Base-by-base conservation (phyloP, 2,113 vertebrate species). In the Atrichornis clamosus region DNA sequence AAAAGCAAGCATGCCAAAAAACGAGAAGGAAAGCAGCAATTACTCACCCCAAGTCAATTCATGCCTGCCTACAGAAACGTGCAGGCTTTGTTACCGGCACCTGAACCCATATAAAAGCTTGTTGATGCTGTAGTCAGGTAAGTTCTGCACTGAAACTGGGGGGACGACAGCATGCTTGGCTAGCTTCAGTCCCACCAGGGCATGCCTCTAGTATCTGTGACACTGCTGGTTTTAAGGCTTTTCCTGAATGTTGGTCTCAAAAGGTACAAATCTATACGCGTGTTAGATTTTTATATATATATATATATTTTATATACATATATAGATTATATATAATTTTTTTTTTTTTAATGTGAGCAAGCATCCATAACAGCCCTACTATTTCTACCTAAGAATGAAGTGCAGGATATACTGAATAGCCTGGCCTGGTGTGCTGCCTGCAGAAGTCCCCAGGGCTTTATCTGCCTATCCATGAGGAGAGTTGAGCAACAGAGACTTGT, bases 391-490 rank as follows among this genome's bases (percentile, higher is more conserved):
- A 9, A 21, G 20, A 65, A 21, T 14, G 19, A 82, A 69, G 32
- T 1, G 1, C 24, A 39, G 46, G 20, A 65, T 3, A 0, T 15
- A 30, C 0, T 11, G 37, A 52, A 44, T 17, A 73, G 58, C 46
- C 49, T 19, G 5, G 53, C 8, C 28, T 0, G 1, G 18, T 0
- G 0, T 1, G 6, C 62, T 42, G n/a, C 17, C 27, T 73, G 27
- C 16, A 28, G 19, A 55, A 55, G 58, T 28, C 17, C 20, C 13
- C 5, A 8, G 17, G 20, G 37, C 46, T 22, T 78, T 35, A 41
- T 10, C 41, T 41, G 69, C n/a, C 33, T 28, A 23, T 47, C 41
- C 9, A 5, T 1, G 15, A 79, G 15, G 3, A 28, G n/a, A 58
- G 11, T 1, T 46, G n/a, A 89, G 56, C 1, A 4, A 74, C 1